Base-by-base conservation (phyloP, 1,140 invertebrate genomes). In the Octopus bimaculoides region DNA sequence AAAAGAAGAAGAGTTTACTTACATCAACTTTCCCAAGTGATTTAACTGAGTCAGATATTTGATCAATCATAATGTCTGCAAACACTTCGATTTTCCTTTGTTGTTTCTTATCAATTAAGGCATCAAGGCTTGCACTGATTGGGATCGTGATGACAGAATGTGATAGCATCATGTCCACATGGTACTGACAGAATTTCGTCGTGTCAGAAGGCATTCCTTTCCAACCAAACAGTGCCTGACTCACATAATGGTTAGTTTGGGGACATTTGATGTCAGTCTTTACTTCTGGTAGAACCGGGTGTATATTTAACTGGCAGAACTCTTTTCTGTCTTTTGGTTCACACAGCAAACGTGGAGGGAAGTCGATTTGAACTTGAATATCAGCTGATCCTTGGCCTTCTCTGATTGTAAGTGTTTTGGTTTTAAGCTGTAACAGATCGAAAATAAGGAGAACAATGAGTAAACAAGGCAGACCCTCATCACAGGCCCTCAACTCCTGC, bases 41-140 rank as follows among this genome's bases (percentile, higher is more conserved):
- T 81, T 61, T 54, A 71, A 26, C 54, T 78, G 78, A 52, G 75
- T 56, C 7, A 79, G 54, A 14, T 56, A 80, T 53, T 81, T 76
- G 78, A 78, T 52, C 6, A 82, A 71, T 73, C 77, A 78, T 12
- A 52, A 77, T 10, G 14, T 55, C 6, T 52, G 14, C 61, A 54
- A 52, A 66, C 9, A 75, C 5, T 17, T 81, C 77, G 10, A 86
- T 78, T 17, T 75, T 54, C n/a, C 83, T 78, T 5, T 69, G 79
- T 12, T 83, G 82, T 14, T 85, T 77, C 1, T 84, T 83, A 78
- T 87, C 86, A 56, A 83, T 79, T 14, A 87, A 77, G 5, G 80
- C 79, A 77, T 87, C 86, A 41, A 83, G 26, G 4, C 79, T 82
- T 14, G 84, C 85, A 69, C 74, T 26, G 8, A 87, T 80, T 7